Evolutionary conservation across 2,888 invertebrate genomes (phyloP).

Genomic region (Ochropacha duplaris): DNA sequence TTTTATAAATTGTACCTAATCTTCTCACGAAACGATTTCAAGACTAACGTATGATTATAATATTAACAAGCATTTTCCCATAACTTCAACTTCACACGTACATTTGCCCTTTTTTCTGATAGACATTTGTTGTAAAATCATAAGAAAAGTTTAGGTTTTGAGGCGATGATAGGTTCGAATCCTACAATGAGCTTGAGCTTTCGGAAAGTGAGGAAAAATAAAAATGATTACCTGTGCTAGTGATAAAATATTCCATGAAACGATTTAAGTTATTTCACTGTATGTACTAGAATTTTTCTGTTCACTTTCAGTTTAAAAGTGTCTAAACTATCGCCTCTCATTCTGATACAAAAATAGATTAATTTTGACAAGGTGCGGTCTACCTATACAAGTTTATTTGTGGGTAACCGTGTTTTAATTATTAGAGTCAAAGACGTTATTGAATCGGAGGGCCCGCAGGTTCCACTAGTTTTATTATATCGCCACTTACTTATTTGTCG

Average conservation of each 20-base stretch:
- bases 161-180: too few species aligned
- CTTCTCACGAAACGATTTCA: neutral
- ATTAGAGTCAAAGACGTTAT: neutral
- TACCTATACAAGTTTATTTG: conserved; percentile 5
- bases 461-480: neutral
- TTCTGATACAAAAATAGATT: too few species aligned
- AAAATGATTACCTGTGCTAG: too few species aligned
- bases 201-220: too few species aligned
- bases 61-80: neutral
- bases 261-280: too few species aligned
- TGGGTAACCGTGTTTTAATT: conserved; percentile 10
- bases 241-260: too few species aligned
- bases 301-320: too few species aligned
- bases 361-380: neutral
- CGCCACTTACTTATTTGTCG: neutral
- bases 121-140: neutral
- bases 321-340: too few species aligned
- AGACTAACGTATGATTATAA: neutral
- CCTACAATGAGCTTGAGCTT: too few species aligned
- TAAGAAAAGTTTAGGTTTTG: too few species aligned
- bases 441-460: neutral
- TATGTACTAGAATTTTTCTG: too few species aligned
- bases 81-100: neutral
- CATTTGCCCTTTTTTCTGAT: neutral
- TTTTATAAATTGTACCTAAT: neutral